Conservation (phyloP, 2,888 invertebrate genomes). For the Eutolmus rufibarbis region DNA sequence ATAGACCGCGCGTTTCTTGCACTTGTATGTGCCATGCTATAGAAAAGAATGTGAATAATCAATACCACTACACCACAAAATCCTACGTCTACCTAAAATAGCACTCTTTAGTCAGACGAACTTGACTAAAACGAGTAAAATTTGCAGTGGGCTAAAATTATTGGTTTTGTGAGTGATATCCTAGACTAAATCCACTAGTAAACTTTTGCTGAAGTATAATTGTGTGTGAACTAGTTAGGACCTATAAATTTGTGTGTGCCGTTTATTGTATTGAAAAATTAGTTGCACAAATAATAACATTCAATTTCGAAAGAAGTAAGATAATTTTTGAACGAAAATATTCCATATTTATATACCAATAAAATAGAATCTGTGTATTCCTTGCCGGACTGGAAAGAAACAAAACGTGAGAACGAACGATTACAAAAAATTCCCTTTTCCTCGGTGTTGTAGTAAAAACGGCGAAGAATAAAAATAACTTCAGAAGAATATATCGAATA, state of each 20-base stretch:
- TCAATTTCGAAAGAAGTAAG: conserved; percentile 7
- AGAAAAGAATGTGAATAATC: not conserved
- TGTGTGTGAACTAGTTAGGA: not conserved
- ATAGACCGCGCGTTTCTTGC: not conserved
- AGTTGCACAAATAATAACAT: conserved; percentile 11
- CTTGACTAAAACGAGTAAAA: not conserved
- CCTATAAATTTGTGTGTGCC: not conserved
- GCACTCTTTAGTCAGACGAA: not conserved
- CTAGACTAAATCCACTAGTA: not conserved
- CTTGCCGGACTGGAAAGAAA: conserved; percentile 63
- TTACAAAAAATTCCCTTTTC: conserved; percentile 7
- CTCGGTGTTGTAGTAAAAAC: conserved; percentile 24
- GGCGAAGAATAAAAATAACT: conserved; percentile 42
- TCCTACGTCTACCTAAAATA: not conserved
- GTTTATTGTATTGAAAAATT: not conserved
- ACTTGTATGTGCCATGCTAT: not conserved
- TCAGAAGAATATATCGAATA: not conserved
- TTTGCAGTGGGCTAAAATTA: not conserved
- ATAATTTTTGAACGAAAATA: conserved; percentile 23
- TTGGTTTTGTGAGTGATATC: not conserved
- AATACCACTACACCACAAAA: not conserved
- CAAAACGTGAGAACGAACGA: conserved; percentile 43
- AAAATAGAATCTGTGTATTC: conserved; percentile 64
- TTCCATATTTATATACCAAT: conserved; percentile 57
- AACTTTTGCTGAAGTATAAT: not conserved